Conservation (phyloP, 1,140 invertebrate genomes). For the silkworm (Bombyx mori) region ASM3026992v2 NC_085129.1:10524001-10524500, state of each 20-base stretch:
- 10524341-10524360: constrained; percentile 43
- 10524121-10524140: too few relatives aligned
- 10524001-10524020: too few relatives aligned
- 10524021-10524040: too few relatives aligned
- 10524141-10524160: too few relatives aligned
- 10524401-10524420: constrained; percentile 30
- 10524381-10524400: constrained; percentile 28
- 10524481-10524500: constrained; percentile 14
- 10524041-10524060: too few relatives aligned
- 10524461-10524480: constrained; percentile 40
- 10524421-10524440: constrained; percentile 30
- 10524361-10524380: constrained; percentile 37
- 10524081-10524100: too few relatives aligned
- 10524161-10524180: too few relatives aligned
- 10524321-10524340: constrained; percentile 41
- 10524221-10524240: constrained; percentile 52
- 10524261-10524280: constrained; percentile 55
- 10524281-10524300: constrained; percentile 34
- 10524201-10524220: constrained; percentile 33
- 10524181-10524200: neutral
- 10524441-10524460: constrained; percentile 43
- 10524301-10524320: constrained; percentile 38
- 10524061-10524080: too few relatives aligned
- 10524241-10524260: constrained; percentile 57
- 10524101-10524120: too few relatives aligned